Percentiles rank a stretch among this genome's conserved stretches.
phyloP scores from a whole-genome alignment of 2,888 invertebrate species.

The Griposia aprilina region DNA sequence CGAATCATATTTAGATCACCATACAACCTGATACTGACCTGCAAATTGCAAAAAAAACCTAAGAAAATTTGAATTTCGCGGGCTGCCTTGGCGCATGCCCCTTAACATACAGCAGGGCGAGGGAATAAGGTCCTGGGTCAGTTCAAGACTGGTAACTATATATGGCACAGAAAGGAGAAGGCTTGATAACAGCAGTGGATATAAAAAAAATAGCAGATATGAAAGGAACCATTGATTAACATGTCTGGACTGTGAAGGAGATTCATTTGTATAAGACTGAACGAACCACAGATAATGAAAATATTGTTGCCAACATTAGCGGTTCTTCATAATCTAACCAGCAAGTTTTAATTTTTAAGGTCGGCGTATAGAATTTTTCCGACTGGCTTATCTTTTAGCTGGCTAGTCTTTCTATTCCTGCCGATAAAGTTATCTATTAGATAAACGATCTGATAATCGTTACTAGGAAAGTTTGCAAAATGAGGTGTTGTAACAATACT shows the following conservation, averaged over 20 bases:
- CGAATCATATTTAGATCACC: too few species aligned
- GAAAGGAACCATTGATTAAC: not conserved
- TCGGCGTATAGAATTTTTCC: not conserved
- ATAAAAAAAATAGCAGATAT: not conserved
- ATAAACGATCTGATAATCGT: conserved; percentile 11
- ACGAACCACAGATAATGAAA: not conserved
- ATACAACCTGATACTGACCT: too few species aligned
- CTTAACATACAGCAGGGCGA: too few species aligned
- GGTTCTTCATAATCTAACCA: not conserved
- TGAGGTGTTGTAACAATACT: not conserved
- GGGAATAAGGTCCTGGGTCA: not conserved
- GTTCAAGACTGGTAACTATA: not conserved
- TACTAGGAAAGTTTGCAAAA: conserved; percentile 21
- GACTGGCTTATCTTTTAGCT: not conserved
- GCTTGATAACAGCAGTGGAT: not conserved
- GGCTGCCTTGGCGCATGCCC: too few species aligned
- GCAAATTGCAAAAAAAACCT: too few species aligned
- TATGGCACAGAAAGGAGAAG: not conserved
- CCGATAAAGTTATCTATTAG: conserved; percentile 31
- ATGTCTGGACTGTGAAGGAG: not conserved
- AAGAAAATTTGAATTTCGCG: too few species aligned
- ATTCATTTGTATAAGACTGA: not conserved
- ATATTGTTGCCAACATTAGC: not conserved
- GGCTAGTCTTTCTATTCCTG: not conserved
- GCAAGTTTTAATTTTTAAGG: not conserved